Conservation (phyloP, 2,797 vertebrate genomes). For the Pseudochaenichthys georgianus region DNA sequence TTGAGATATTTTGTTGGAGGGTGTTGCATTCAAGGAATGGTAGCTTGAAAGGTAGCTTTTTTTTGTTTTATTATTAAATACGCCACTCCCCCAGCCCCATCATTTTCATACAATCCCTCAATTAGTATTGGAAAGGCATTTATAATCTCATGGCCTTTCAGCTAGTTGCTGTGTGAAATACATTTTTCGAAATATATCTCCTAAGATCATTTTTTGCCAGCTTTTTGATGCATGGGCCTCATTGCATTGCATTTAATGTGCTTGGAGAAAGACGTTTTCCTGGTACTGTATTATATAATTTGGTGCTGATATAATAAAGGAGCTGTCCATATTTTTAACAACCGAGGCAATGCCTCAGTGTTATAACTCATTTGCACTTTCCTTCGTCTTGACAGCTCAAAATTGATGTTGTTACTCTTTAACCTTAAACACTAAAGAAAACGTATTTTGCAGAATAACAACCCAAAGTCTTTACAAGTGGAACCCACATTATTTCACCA, state of each 20-base stretch:
- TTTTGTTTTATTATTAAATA: too few species aligned
- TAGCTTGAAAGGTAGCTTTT: background rate
- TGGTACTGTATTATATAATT: conserved; percentile 8
- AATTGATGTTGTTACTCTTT: background rate
- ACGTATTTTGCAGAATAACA: conserved; percentile 7
- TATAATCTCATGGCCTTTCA: background rate
- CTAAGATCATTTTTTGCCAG: background rate
- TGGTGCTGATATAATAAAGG: conserved; percentile 21
- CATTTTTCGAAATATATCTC: conserved; percentile 2
- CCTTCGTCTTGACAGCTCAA: background rate
- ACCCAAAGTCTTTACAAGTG: background rate
- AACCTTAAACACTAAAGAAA: background rate
- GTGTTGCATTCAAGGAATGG: too few species aligned
- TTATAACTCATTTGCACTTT: conserved; percentile 8
- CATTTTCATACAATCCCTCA: background rate
- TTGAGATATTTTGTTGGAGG: background rate
- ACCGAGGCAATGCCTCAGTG: conserved; percentile 5
- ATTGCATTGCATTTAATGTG: background rate
- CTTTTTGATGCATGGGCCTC: conserved; percentile 20
- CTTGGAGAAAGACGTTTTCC: conserved; percentile 4
- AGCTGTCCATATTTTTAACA: conserved; percentile 24
- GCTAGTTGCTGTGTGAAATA: background rate
- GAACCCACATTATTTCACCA: background rate
- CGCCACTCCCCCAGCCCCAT: rapidly evolving
- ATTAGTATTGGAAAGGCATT: background rate